Evolutionary conservation across 2,797 vertebrate genomes (phyloP), one percentile per base, ranked within the genome.

Genomic region (Benthosema pterotum): DNA sequence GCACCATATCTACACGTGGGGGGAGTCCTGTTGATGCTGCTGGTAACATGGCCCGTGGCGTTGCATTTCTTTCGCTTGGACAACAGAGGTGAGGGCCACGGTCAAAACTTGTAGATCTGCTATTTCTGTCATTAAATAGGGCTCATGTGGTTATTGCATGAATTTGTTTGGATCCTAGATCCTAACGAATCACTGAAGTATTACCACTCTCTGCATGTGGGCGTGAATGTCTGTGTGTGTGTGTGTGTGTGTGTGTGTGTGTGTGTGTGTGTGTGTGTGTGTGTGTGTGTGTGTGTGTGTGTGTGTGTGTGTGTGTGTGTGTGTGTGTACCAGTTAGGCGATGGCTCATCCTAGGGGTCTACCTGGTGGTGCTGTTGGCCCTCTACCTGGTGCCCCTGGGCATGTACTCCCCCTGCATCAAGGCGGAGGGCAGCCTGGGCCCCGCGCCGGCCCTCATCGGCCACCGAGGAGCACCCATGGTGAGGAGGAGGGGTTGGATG

Each of bases 381-480:
- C 91, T 98, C 71, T 95, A 94, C 88, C 59, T 95, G 83, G 83
- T 96, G 60, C 96, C 96, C 7, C 86, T 97, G 65, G 94, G 95
- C 22, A 87, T 95, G 86, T 92, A 95, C 69, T 98, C 96, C 18
- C 94, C 96, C 62, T 98, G 96, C 70, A 93, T 98, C 87, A 93
- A 91, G 82, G 89, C 94, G 47, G 56, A 74, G 48, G 90, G 92
- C 45, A 86, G 88, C 0, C 88, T 98, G 72, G 93, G 94, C 56
- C 94, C 94, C 0, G 92, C 93, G 5, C 97, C 96, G 0, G 64
- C 80, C 3, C 84, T 97, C 54, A 91, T 97, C 53, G 96, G 93
- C 62, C 96, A 98, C 85, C 90, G 96, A 88, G 97, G 97, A 67
- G 95, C 95, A 0, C 95, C 96, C 14, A 97, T 94, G 95, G 96